phyloP scores from a whole-genome alignment of 2,797 vertebrate genomes.

The Zalophus californianus region DNA sequence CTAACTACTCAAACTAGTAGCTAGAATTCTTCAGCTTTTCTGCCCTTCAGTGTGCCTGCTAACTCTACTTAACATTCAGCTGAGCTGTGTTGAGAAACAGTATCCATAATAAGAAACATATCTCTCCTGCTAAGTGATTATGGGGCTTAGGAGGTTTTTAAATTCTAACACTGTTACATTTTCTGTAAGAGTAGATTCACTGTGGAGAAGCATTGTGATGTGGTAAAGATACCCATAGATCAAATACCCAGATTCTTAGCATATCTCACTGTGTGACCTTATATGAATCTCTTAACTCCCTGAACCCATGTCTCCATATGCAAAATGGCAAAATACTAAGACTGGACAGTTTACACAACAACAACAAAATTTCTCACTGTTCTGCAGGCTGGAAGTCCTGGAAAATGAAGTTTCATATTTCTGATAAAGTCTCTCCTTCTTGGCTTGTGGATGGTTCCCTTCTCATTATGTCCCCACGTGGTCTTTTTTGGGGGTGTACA shows the following conservation, averaged over 20 bases:
- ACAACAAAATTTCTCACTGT: not conserved
- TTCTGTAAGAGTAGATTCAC: not conserved
- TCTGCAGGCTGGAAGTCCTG: not conserved
- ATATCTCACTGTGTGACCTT: not conserved
- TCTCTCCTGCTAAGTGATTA: not conserved
- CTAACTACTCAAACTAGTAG: not conserved
- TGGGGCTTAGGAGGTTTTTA: not conserved
- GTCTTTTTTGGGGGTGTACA: not conserved
- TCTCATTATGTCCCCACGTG: not conserved
- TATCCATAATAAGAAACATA: not conserved
- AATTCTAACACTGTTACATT: not conserved
- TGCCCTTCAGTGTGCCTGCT: not conserved
- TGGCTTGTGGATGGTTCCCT: not conserved
- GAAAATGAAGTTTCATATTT: not conserved
- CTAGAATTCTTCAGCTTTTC: not conserved
- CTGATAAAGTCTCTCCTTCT: not conserved
- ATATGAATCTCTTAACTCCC: not conserved
- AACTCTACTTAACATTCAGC: not conserved
- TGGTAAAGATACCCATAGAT: not conserved
- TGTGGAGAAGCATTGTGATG: not conserved
- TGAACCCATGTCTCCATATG: not conserved
- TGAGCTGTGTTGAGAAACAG: not conserved
- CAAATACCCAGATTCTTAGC: not conserved
- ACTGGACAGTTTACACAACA: not conserved
- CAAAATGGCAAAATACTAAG: not conserved